These are phyloP conservation scores for Trichopria drosophilae DNA, from an alignment of 2,888 invertebrate genomes.

Conservation along the genomic window DNA sequence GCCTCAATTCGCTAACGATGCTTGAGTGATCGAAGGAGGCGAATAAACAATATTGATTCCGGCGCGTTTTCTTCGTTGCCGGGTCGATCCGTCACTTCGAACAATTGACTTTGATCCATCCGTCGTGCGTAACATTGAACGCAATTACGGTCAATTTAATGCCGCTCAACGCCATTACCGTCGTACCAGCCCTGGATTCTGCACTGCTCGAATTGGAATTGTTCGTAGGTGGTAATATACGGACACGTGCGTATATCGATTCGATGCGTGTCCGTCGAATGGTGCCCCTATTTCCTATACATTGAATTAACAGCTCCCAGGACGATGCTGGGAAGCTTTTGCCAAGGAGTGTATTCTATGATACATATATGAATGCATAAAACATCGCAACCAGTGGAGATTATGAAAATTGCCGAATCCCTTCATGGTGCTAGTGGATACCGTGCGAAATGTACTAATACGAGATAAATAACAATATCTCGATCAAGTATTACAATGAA, in stretches of 20 bases:
- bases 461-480: constrained; percentile 24
- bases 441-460: constrained; percentile 19
- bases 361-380: constrained; percentile 31
- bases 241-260: constrained; percentile 31
- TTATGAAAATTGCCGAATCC: no score
- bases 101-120: constrained; percentile 56
- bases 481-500: constrained; percentile 12
- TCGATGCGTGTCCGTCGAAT: constrained; percentile 29
- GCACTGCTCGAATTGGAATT: constrained; percentile 38
- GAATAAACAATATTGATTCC: no score
- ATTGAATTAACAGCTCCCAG: constrained; percentile 16
- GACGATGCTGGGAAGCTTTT: constrained; percentile 30
- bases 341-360: constrained; percentile 33
- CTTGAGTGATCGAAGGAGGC: no score
- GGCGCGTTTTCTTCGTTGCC: no score
- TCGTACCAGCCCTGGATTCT: no score
- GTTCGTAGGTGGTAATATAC: constrained; percentile 21
- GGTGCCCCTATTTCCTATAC: background rate
- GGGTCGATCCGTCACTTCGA: constrained; percentile 43
- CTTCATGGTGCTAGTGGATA: no score
- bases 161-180: constrained; percentile 33
- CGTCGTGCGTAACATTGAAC: constrained; percentile 55
- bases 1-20: no score
- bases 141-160: constrained; percentile 56
- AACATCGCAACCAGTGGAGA: constrained; percentile 29